Conservation (phyloP, 1,140 invertebrate species). For the Euschistus heros region DNA sequence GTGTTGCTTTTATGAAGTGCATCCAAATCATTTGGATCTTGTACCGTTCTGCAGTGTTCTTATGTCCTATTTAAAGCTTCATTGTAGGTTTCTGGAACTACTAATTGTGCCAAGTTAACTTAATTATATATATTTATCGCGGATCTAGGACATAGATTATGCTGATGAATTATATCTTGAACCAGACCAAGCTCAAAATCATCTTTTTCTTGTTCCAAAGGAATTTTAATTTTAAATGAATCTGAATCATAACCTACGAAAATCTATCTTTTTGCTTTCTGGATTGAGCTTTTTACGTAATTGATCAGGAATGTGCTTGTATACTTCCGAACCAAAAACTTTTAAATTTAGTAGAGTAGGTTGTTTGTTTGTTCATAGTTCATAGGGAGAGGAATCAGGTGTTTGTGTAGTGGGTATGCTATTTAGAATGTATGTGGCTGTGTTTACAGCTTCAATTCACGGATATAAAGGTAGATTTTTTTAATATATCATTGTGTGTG, state of each 20-base stretch:
- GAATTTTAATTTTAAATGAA: neutral
- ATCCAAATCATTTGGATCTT: neutral
- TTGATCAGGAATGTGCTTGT: neutral
- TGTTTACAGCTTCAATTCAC: neutral
- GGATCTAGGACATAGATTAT: too few relatives aligned
- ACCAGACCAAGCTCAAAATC: constrained; percentile 9
- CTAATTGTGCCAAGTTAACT: neutral
- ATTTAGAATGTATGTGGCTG: neutral
- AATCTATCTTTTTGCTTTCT: neutral
- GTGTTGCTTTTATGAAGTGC: neutral
- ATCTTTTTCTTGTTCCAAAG: constrained; percentile 9
- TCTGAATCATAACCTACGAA: neutral
- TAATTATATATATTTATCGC: neutral
- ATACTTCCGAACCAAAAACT: neutral
- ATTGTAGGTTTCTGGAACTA: neutral
- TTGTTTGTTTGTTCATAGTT: neutral
- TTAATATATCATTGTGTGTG: neutral
- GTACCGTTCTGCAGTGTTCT: neutral
- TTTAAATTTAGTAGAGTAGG: neutral
- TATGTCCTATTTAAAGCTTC: neutral
- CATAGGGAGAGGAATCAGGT: neutral
- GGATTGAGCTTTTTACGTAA: neutral
- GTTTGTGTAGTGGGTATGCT: neutral
- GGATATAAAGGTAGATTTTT: neutral
- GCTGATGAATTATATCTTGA: too few relatives aligned